A percentile compares a stretch with the other conserved stretches of the same genome.
Evolutionary conservation across 1,140 invertebrate species (phyloP).

Genomic region (Calephelis virginiensis): DNA sequence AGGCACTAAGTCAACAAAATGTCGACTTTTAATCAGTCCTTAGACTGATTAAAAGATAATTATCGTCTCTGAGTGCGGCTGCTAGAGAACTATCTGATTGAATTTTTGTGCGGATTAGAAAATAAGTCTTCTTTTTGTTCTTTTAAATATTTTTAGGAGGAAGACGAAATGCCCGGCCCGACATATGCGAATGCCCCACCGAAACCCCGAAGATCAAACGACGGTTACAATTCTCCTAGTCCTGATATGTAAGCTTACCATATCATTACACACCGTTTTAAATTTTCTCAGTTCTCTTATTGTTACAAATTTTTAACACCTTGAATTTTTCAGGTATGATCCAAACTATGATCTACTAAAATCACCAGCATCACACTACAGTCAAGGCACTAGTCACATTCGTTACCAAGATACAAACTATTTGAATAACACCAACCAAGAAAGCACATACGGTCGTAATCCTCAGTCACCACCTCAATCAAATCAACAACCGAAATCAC

Average conservation of each 20-base stretch:
- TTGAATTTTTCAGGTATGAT: slow-evolving; percentile 69
- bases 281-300: not conserved
- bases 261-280: not conserved
- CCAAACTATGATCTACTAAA: slow-evolving; percentile 76
- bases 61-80: no score
- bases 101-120: no score
- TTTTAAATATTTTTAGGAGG: slow-evolving; percentile 41
- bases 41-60: no score
- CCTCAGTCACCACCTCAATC: slow-evolving; percentile 57
- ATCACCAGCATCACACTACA: slow-evolving; percentile 73
- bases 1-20: no score
- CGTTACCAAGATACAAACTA: slow-evolving; percentile 61
- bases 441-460: slow-evolving; percentile 55
- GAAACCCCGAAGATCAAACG: slow-evolving; percentile 87
- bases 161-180: slow-evolving; percentile 76
- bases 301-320: not conserved
- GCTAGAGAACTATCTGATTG: no score
- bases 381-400: slow-evolving; percentile 60
- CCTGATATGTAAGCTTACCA: slow-evolving; percentile 76
- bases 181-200: slow-evolving; percentile 94
- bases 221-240: slow-evolving; percentile 86
- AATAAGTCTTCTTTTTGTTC: no score
- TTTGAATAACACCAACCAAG: slow-evolving; percentile 46
- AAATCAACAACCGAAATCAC: slow-evolving; percentile 57
- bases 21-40: no score